Evolutionary conservation across 2,113 vertebrate genomes (phyloP).

Genomic region (Athene noctua): DNA sequence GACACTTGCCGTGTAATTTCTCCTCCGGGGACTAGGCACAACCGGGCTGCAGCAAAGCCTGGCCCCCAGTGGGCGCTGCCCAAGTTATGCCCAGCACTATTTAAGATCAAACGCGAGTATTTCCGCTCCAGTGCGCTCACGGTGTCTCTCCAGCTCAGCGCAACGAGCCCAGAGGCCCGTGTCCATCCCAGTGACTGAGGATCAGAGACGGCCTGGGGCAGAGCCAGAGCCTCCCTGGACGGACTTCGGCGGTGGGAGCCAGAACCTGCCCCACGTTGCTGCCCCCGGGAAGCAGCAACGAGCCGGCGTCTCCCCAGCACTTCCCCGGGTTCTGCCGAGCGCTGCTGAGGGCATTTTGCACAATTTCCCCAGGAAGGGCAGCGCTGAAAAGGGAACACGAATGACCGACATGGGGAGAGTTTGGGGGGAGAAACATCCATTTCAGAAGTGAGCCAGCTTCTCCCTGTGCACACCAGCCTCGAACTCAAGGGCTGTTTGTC

Average conservation of each 20-base stretch:
- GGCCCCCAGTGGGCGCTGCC: rapidly evolving
- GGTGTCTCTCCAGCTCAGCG: rapidly evolving
- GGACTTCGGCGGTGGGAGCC: background rate
- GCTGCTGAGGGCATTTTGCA: background rate
- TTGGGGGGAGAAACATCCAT: background rate
- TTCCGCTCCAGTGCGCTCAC: rapidly evolving
- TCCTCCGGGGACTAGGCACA: background rate
- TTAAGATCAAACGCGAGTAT: background rate
- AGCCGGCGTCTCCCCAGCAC: background rate
- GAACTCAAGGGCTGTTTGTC: background rate
- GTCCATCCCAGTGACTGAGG: background rate
- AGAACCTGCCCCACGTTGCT: background rate
- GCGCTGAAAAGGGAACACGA: background rate
- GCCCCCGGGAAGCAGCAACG: background rate
- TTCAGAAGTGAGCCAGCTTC: background rate
- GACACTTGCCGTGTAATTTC: background rate
- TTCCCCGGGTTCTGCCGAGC: rapidly evolving
- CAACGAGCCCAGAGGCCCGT: background rate
- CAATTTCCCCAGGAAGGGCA: background rate
- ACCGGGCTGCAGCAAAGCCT: rapidly evolving
- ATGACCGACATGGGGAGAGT: rapidly evolving
- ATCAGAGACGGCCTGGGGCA: background rate
- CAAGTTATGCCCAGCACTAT: background rate
- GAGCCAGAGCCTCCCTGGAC: background rate
- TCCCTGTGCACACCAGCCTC: background rate